Conservation (phyloP, 2,888 invertebrate species). For the Pyrochroa serraticornis region DNA sequence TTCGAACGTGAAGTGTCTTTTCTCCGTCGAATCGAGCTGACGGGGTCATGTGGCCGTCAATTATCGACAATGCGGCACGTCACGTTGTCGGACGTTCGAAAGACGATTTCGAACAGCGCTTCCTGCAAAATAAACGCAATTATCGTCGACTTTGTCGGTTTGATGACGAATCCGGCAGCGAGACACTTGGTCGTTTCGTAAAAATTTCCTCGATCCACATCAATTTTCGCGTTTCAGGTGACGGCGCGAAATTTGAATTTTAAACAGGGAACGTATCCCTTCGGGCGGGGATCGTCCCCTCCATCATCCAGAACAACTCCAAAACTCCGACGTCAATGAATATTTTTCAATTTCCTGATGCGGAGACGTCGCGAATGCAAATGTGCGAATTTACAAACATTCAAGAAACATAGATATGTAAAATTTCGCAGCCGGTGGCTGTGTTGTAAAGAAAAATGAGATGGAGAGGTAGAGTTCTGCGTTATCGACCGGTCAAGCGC, state of each 20-base stretch:
- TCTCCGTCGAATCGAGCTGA: too few species aligned
- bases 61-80: too few species aligned
- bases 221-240: neutral
- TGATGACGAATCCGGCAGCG: too few species aligned
- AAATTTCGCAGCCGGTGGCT: conserved; percentile 9
- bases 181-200: too few species aligned
- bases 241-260: conserved; percentile 12
- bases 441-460: neutral
- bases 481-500: neutral
- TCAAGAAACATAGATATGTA: conserved; percentile 18
- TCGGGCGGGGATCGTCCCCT: neutral
- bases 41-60: too few species aligned
- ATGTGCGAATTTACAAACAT: conserved; percentile 23
- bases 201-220: too few species aligned
- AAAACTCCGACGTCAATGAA: conserved; percentile 16
- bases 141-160: too few species aligned
- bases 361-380: conserved; percentile 15
- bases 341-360: conserved; percentile 23
- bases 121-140: too few species aligned
- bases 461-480: neutral
- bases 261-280: neutral
- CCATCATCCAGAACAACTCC: neutral
- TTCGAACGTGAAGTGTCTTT: too few species aligned
- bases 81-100: too few species aligned
- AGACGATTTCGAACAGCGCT: too few species aligned